These are phyloP conservation scores for Globodera rostochiensis DNA, from an alignment of 1,140 invertebrate genomes.

Conservation along the genomic window DNA sequence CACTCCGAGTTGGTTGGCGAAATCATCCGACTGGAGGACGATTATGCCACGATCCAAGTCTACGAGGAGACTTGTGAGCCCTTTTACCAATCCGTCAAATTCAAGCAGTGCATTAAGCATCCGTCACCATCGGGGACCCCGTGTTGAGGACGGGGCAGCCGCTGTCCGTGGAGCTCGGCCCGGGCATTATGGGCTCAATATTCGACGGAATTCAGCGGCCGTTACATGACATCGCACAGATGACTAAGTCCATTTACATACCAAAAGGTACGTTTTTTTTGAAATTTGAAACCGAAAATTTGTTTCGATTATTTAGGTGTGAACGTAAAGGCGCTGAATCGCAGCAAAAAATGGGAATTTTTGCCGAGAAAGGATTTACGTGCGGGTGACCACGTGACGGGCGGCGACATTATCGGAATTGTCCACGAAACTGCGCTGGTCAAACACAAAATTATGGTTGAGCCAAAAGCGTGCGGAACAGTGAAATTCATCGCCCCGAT, in stretches of 20 bases:
- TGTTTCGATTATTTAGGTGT: constrained; percentile 67
- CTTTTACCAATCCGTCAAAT: neutral
- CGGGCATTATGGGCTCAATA: constrained; percentile 97
- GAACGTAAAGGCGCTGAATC: constrained; percentile 86
- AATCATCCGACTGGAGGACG: constrained; percentile 97
- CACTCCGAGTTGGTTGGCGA: constrained; percentile 97
- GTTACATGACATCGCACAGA: constrained; percentile 89
- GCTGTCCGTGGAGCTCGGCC: constrained; percentile 95
- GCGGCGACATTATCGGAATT: constrained; percentile 92
- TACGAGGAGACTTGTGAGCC: constrained; percentile 92
- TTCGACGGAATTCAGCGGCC: constrained; percentile 99
- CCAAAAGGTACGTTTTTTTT: constrained; percentile 78
- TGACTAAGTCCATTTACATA: constrained; percentile 95
- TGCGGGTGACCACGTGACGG: constrained; percentile 92
- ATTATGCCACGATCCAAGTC: constrained; percentile 99
- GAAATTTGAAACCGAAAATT: neutral
- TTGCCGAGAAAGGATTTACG: constrained; percentile 80
- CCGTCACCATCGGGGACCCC: constrained; percentile 98
- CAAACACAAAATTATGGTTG: constrained; percentile 92
- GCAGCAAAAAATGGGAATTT: constrained; percentile 87
- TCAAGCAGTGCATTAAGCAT: constrained; percentile 70
- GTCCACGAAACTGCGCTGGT: constrained; percentile 96
- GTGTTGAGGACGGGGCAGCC: constrained; percentile 97
- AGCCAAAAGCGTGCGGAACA: constrained; percentile 89
- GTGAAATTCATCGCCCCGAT: constrained; percentile 90